Base-by-base conservation (phyloP, 2,888 invertebrate species). In the Zygothrica quintamaculata region DNA sequence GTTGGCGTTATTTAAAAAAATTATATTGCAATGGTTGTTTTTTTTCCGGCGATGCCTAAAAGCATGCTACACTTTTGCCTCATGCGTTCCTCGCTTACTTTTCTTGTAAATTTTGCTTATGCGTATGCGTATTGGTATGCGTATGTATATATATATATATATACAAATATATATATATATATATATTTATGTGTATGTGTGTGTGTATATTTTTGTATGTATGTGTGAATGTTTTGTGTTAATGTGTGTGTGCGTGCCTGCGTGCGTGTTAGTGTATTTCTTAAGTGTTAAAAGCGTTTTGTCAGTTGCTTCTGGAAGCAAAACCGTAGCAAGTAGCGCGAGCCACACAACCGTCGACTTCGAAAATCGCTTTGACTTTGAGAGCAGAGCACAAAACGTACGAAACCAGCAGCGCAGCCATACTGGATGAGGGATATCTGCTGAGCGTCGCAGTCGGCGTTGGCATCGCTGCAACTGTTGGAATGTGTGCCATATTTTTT, bases 341-440 rank as follows among this genome's bases (percentile, higher is more conserved):
- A 71, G 87, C 89, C 88, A 90, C 89, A 90, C 90, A 90, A 90
- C 90, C 90, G 89, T 89, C 88, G 88, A 86, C 90, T 88, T 88
- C 86, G 89, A 90, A 89, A 88, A 88, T 90, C 89, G 90, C 88
- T 89, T 89, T 87, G 88, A 89, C 87, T 89, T 88, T 88, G 87
- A 68, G 65, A 65, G 57, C 58, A 66, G 51, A 50, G 53, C 47
- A 36, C 26, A 40, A 18, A 58, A 53, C 65, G 58, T 56, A 57
- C 46, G 52, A 29, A 39, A 40, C 34, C 25, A 18, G 40, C 25
- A 11, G 22, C 9, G 51, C 68, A 47, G 60, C 34, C 42, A n/a
- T n/a, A 16, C 72, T 26, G 56, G 36, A 67, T 26, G 44, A 39
- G 22, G 34, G 47, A 68, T 37, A 55, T 61, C 64, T 64, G 81